phyloP scores from a whole-genome alignment of 2,888 invertebrate genomes.

The Hydrotaea diabolus region DNA sequence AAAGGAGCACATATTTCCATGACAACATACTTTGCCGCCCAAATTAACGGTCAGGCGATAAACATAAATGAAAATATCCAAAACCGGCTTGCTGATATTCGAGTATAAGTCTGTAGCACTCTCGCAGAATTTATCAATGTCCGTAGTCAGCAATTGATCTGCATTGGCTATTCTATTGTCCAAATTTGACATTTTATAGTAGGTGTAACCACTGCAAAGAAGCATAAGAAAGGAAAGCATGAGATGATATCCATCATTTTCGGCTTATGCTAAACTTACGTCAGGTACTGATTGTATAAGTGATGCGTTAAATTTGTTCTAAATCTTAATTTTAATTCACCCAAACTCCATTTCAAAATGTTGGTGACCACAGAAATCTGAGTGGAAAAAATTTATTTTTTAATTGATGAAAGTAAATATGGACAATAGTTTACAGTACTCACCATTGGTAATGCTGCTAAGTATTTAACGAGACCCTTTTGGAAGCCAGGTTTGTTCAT shows the following conservation, averaged over 20 bases:
- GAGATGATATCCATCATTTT: no score
- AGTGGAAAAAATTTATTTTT: constrained; percentile 43
- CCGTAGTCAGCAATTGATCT: constrained; percentile 96
- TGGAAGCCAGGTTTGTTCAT: constrained; percentile 90
- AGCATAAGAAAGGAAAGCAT: not conserved
- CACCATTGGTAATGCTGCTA: constrained; percentile 93
- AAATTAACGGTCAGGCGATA: constrained; percentile 93
- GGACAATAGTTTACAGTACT: constrained; percentile 73
- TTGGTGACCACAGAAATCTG: constrained; percentile 97
- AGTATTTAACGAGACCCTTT: constrained; percentile 87
- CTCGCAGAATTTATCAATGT: constrained; percentile 98
- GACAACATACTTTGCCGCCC: constrained; percentile 86
- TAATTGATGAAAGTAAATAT: not conserved
- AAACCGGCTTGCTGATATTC: constrained; percentile 95
- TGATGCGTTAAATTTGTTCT: constrained; percentile 93
- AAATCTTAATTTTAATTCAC: constrained; percentile 94
- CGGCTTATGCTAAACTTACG: constrained; percentile 84
- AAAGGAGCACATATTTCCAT: not conserved
- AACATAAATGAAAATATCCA: constrained; percentile 97
- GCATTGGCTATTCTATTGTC: constrained; percentile 97
- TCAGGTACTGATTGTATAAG: constrained; percentile 95
- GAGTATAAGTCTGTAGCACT: constrained; percentile 97
- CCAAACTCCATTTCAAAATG: constrained; percentile 95
- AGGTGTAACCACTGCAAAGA: constrained; percentile 90
- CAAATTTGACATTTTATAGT: constrained; percentile 97